Conservation (phyloP, 2,113 vertebrate genomes). For the Hirundichthys speculiger region DNA sequence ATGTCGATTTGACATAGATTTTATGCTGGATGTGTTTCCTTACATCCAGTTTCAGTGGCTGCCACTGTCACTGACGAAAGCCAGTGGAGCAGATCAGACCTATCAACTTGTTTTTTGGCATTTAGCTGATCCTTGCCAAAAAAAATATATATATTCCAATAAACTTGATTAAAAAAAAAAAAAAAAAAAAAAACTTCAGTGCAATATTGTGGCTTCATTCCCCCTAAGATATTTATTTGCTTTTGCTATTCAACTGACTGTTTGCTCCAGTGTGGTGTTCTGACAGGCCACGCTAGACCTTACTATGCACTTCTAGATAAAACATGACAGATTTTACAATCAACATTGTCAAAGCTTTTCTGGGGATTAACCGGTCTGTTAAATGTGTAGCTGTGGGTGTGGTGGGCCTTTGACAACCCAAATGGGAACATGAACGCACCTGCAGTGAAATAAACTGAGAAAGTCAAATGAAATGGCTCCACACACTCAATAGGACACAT, state of each 20-base stretch:
- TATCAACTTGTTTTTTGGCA: too few relatives aligned
- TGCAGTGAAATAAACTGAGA: slow-evolving; percentile 35
- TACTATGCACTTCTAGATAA: slow-evolving; percentile 16
- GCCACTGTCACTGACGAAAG: too few relatives aligned
- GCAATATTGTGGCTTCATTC: not conserved
- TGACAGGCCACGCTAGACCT: slow-evolving; percentile 1
- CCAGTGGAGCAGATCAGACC: too few relatives aligned
- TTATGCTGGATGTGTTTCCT: too few relatives aligned
- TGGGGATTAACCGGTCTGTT: slow-evolving; percentile 40
- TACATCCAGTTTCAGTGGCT: too few relatives aligned
- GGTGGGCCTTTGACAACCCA: slow-evolving; percentile 29
- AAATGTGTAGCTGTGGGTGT: slow-evolving; percentile 48
- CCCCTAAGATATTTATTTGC: not conserved
- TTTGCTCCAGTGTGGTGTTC: slow-evolving; percentile 1
- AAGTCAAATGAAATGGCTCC: slow-evolving; percentile 12
- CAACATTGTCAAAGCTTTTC: slow-evolving; percentile 29
- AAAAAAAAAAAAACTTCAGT: not conserved
- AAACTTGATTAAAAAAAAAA: too few relatives aligned
- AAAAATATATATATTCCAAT: too few relatives aligned
- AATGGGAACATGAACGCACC: slow-evolving; percentile 30
- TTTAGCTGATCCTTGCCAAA: too few relatives aligned
- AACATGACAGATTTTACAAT: slow-evolving; percentile 14
- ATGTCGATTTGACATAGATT: too few relatives aligned
- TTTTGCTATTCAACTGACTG: not conserved
- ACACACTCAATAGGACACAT: not conserved